Conservation (phyloP, 2,888 invertebrate species). For the Stenoptilia bipunctidactyla region DNA sequence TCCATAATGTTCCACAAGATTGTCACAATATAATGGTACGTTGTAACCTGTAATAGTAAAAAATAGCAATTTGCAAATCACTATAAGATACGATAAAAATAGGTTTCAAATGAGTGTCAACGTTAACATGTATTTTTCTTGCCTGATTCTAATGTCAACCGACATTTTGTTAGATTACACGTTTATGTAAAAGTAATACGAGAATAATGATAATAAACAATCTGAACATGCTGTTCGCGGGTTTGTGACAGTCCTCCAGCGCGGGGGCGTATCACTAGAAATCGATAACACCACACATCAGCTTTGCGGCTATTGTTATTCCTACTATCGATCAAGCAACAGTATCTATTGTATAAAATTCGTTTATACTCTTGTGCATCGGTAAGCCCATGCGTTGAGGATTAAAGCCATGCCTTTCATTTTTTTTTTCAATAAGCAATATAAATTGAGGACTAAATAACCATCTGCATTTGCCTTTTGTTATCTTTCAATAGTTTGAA, state of each 20-base stretch:
- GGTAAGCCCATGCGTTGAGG: conserved; percentile 52
- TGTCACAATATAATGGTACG: too few relatives aligned
- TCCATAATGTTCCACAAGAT: too few relatives aligned
- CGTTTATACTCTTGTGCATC: conserved; percentile 31
- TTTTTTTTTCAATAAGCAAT: conserved; percentile 29
- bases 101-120: too few relatives aligned
- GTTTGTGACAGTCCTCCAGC: background rate
- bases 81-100: too few relatives aligned
- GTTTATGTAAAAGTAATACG: too few relatives aligned
- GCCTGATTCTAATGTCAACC: too few relatives aligned
- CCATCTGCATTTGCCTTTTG: conserved; percentile 9
- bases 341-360: conserved; percentile 35
- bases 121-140: too few relatives aligned
- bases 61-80: too few relatives aligned
- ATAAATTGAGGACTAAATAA: conserved; percentile 19
- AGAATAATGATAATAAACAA: too few relatives aligned
- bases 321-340: conserved; percentile 16
- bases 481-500: conserved; percentile 20
- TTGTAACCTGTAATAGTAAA: too few relatives aligned
- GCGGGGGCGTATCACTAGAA: background rate
- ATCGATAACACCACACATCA: background rate
- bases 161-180: too few relatives aligned
- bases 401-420: conserved; percentile 36
- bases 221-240: too few relatives aligned
- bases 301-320: conserved; percentile 32